Conservation (phyloP, 2,797 vertebrate genomes). For the Remorina albescens region DNA sequence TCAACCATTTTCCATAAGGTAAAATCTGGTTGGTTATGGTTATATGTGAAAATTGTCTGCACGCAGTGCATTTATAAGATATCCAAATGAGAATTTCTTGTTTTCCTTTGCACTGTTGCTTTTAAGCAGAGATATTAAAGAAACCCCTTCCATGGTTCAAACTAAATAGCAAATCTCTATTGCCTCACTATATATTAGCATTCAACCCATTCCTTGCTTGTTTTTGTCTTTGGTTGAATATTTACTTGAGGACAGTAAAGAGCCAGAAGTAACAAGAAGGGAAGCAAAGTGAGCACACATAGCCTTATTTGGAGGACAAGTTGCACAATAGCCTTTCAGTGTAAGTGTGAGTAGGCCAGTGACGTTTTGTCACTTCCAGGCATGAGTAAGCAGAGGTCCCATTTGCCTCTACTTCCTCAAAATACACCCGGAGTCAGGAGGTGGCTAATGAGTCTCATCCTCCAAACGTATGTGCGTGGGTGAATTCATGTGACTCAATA, state of each 20-base stretch:
- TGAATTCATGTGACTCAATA: constrained; percentile 45
- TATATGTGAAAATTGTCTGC: no score
- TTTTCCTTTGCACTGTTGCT: not conserved
- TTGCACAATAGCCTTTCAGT: constrained; percentile 26
- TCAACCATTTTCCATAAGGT: not conserved
- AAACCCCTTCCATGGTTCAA: not conserved
- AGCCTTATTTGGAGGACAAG: constrained; percentile 38
- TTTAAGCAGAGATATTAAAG: not conserved
- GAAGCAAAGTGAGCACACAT: not conserved
- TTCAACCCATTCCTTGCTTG: not conserved
- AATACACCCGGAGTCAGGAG: constrained; percentile 54
- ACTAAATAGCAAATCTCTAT: not conserved
- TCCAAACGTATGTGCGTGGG: constrained; percentile 22
- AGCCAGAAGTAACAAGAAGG: constrained; percentile 1
- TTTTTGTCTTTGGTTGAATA: not conserved
- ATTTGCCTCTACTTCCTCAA: constrained; percentile 53
- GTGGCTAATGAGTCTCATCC: constrained; percentile 52
- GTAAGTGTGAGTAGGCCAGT: constrained; percentile 24
- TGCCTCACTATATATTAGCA: not conserved
- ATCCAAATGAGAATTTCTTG: not conserved
- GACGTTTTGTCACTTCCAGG: constrained; percentile 50
- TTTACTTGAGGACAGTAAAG: not conserved
- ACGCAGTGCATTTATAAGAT: not conserved
- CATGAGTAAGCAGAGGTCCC: constrained; percentile 57
- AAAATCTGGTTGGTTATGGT: no score